These are phyloP conservation scores for Harmothoe impar DNA, from an alignment of 2,888 invertebrate species.

Conservation along the genomic window DNA sequence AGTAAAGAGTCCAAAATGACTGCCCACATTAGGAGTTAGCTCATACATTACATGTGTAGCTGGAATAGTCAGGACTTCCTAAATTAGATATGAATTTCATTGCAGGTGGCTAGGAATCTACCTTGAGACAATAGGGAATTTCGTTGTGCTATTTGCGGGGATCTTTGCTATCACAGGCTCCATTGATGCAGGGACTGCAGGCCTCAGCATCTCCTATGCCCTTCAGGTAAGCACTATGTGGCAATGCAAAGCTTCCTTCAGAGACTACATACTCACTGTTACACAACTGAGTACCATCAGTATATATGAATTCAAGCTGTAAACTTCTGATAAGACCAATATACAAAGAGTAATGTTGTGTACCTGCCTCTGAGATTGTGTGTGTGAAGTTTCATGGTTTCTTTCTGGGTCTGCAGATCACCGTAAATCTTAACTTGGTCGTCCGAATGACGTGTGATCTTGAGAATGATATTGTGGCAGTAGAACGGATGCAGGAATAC, in stretches of 20 bases:
- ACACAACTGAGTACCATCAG: neutral
- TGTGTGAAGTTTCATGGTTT: neutral
- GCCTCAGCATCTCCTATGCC: constrained; percentile 71
- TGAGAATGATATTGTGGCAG: constrained; percentile 72
- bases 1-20: too few species aligned
- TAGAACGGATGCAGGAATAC: constrained; percentile 72
- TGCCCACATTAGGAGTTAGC: too few species aligned
- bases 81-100: too few species aligned
- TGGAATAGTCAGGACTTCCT: too few species aligned
- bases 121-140: constrained; percentile 71
- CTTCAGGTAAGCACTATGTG: constrained; percentile 68
- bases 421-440: constrained; percentile 67
- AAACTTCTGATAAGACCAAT: neutral
- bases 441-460: constrained; percentile 71
- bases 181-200: constrained; percentile 69
- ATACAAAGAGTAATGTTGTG: neutral
- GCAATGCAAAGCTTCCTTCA: neutral
- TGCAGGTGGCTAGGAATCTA: constrained; percentile 71
- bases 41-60: too few species aligned
- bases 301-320: neutral
- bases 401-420: constrained; percentile 66
- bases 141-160: constrained; percentile 71
- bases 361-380: too few species aligned
- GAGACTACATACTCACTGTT: neutral
- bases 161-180: constrained; percentile 70